Evolutionary conservation across 2,888 invertebrate species (phyloP).

Genomic region (Microchrysa polita): DNA sequence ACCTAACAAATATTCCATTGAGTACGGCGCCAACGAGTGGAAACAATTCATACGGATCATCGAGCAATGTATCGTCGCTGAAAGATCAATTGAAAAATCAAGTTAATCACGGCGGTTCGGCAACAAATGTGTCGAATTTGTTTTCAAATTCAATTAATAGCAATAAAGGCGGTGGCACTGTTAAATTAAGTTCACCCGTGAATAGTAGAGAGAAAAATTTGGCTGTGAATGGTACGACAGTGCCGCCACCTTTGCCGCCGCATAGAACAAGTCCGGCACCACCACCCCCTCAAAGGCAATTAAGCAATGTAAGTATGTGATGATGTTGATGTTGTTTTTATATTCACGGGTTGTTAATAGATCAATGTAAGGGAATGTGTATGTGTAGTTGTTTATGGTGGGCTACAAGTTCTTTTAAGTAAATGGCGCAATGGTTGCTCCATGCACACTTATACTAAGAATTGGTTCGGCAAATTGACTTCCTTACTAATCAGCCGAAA

Average conservation of each 20-base stretch:
- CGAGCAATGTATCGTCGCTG: constrained; percentile 58
- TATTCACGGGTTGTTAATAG: no score
- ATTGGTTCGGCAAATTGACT: no score
- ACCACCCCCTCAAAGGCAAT: constrained; percentile 62
- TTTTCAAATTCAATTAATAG: constrained; percentile 47
- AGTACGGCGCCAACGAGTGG: constrained; percentile 54
- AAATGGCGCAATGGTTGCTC: no score
- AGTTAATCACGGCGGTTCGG: constrained; percentile 52
- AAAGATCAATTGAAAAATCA: constrained; percentile 62
- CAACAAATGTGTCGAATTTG: constrained; percentile 54
- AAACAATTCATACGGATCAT: constrained; percentile 47
- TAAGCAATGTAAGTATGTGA: constrained; percentile 59
- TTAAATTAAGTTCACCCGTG: constrained; percentile 42
- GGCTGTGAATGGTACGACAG: constrained; percentile 54
- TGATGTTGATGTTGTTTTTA: not conserved
- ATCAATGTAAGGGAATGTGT: no score
- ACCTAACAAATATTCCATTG: constrained; percentile 58
- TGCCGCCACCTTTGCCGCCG: constrained; percentile 61
- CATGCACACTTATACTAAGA: no score
- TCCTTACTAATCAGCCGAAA: no score
- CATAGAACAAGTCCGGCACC: constrained; percentile 63
- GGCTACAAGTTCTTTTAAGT: no score
- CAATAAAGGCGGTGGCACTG: constrained; percentile 37
- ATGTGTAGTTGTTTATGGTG: no score
- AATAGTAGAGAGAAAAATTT: constrained; percentile 26